Percentiles rank a stretch among this genome's conserved stretches.
Evolutionary conservation across 2,797 vertebrate genomes (phyloP).

Genomic region (Champsocephalus gunnari): DNA sequence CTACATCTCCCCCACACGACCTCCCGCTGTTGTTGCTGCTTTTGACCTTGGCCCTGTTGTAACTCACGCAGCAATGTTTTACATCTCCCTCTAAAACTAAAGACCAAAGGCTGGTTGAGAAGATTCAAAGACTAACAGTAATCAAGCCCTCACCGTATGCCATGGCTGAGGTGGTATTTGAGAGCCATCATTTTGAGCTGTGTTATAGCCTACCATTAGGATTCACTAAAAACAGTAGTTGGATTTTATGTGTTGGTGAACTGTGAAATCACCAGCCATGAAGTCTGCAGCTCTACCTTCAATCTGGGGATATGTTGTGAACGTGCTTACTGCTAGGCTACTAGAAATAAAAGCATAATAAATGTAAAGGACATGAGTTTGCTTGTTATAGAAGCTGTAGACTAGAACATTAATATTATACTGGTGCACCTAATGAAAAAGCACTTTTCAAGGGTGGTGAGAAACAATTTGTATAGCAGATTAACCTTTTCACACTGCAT

Average conservation of each 20-base stretch:
- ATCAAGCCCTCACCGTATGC: conserved; percentile 1
- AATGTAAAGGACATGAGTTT: conserved; percentile 21
- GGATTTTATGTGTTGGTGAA: conserved; percentile 20
- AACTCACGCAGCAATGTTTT: conserved; percentile 30
- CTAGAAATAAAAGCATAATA: conserved; percentile 19
- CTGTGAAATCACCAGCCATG: conserved; percentile 14
- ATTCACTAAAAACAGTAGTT: conserved; percentile 16
- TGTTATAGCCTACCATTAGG: not conserved
- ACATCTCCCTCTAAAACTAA: conserved; percentile 34
- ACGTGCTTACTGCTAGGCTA: conserved; percentile 26
- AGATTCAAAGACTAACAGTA: not conserved
- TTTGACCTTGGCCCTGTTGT: conserved; percentile 60
- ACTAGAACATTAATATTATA: not conserved
- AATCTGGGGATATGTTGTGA: conserved; percentile 18
- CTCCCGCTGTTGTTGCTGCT: conserved; percentile 40
- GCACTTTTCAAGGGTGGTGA: not conserved
- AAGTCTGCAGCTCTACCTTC: conserved; percentile 7
- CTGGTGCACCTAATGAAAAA: not conserved
- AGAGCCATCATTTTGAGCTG: conserved; percentile 21
- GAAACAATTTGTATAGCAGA: not conserved
- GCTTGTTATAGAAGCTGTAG: conserved; percentile 12
- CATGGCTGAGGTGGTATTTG: conserved; percentile 16
- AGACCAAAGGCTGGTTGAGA: not conserved
- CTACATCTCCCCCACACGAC: conserved; percentile 32
- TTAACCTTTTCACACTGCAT: conserved; percentile 16